Percentiles rank a stretch among this genome's conserved stretches.
These are phyloP conservation scores for Pterocles burchelli DNA, from an alignment of 2,113 vertebrate genomes.

Conservation along the genomic window DNA sequence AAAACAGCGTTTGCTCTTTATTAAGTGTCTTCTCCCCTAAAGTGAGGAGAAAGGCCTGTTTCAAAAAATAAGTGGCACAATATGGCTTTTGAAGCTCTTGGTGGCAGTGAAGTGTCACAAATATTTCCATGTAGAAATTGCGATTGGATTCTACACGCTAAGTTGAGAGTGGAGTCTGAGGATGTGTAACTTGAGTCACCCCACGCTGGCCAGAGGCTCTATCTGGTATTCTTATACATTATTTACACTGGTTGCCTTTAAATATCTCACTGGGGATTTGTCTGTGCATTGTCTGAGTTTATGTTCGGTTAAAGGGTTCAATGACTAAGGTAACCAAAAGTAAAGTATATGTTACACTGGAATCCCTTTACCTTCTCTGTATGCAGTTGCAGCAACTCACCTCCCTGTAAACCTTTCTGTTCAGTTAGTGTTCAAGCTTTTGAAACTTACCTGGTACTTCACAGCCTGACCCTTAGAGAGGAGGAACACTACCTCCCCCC, in stretches of 20 bases:
- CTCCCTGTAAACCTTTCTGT: not conserved
- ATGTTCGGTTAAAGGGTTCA: not conserved
- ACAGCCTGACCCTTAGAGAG: not conserved
- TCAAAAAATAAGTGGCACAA: not conserved
- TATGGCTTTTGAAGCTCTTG: slow-evolving; percentile 48
- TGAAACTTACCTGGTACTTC: not conserved
- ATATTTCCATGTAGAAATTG: not conserved
- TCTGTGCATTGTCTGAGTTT: not conserved
- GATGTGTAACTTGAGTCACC: not conserved
- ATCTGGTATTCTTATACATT: not conserved
- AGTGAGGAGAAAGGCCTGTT: not conserved
- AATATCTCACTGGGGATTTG: not conserved
- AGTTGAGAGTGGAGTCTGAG: not conserved
- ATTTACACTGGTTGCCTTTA: slow-evolving; percentile 12
- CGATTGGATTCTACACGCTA: accelerated
- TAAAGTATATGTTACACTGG: not conserved
- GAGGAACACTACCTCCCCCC: accelerated
- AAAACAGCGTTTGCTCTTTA: not conserved
- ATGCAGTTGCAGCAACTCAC: not conserved
- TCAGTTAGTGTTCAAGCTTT: not conserved
- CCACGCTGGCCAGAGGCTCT: not conserved
- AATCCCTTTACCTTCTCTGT: not conserved
- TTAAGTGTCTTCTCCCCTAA: not conserved
- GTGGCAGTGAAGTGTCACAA: slow-evolving; percentile 69
- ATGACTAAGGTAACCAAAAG: not conserved